These are phyloP conservation scores for Sminthopsis crassicaudata DNA, from an alignment of 2,113 vertebrate genomes.

Conservation along the genomic window DNA sequence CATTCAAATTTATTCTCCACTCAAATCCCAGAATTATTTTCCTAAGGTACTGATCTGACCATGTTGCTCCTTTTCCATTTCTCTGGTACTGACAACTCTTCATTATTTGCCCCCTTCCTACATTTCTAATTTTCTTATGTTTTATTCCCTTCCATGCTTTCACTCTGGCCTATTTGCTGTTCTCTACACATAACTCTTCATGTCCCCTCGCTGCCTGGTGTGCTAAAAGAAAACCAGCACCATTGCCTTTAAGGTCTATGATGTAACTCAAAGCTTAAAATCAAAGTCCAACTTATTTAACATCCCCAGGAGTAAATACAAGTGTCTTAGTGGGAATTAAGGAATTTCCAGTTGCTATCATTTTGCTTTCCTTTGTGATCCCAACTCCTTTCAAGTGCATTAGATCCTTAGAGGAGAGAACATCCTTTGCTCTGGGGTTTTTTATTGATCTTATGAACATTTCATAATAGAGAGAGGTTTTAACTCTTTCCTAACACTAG, in stretches of 20 bases:
- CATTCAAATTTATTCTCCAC: not conserved
- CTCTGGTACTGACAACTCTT: not conserved
- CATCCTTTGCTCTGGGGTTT: not conserved
- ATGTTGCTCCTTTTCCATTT: not conserved
- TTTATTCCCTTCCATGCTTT: not conserved
- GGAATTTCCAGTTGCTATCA: constrained; percentile 4
- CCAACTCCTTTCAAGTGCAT: not conserved
- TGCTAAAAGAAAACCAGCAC: not conserved
- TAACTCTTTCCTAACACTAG: not conserved
- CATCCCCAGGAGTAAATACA: not conserved
- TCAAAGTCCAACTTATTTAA: constrained; percentile 43
- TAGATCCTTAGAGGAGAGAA: not conserved
- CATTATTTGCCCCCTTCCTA: not conserved
- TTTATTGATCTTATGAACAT: not conserved
- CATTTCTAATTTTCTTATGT: not conserved
- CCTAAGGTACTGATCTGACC: not conserved
- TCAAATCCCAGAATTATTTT: not conserved
- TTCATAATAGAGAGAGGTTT: not conserved
- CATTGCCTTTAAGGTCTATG: constrained; percentile 35
- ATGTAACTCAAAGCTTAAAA: not conserved
- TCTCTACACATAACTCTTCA: not conserved
- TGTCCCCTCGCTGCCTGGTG: not conserved
- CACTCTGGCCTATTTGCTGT: not conserved
- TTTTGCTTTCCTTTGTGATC: constrained; percentile 33
- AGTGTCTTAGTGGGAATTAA: constrained; percentile 4